Conservation (phyloP, 2,113 vertebrate genomes). For the Sporophila hypoxantha region DNA sequence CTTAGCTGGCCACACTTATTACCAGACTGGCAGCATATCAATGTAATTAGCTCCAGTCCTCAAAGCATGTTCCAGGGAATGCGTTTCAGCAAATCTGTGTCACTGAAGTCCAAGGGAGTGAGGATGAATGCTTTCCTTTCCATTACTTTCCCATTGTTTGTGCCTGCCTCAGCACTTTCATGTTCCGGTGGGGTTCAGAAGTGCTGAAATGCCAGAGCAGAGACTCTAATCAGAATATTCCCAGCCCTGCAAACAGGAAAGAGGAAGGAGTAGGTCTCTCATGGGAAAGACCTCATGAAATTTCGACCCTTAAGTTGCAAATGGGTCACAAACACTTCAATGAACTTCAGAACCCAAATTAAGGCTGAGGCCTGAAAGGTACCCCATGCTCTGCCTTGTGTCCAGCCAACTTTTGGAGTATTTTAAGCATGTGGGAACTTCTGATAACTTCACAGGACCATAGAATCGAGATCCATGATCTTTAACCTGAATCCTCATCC, state of each 20-base stretch:
- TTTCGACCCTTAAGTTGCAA: background rate
- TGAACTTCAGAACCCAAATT: background rate
- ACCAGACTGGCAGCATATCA: background rate
- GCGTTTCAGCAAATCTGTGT: background rate
- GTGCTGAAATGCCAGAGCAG: background rate
- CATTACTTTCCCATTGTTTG: constrained; percentile 13
- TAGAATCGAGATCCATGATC: background rate
- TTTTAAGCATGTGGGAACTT: background rate
- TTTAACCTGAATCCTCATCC: background rate
- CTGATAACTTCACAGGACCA: background rate
- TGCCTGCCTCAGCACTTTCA: constrained; percentile 28
- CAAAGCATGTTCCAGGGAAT: background rate
- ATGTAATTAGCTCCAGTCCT: background rate
- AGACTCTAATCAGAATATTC: constrained; percentile 38
- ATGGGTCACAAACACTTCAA: background rate
- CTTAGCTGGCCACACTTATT: background rate
- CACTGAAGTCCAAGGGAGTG: background rate
- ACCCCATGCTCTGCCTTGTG: background rate
- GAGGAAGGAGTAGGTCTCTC: constrained; percentile 2
- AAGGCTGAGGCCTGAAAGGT: background rate
- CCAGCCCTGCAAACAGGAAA: constrained; percentile 14
- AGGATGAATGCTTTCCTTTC: background rate
- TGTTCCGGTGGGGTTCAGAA: background rate
- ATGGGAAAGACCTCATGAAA: background rate
- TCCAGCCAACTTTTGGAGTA: background rate